These are phyloP conservation scores for Hymenochirus boettgeri DNA, from an alignment of 2,113 vertebrate species.

Conservation along the genomic window DNA sequence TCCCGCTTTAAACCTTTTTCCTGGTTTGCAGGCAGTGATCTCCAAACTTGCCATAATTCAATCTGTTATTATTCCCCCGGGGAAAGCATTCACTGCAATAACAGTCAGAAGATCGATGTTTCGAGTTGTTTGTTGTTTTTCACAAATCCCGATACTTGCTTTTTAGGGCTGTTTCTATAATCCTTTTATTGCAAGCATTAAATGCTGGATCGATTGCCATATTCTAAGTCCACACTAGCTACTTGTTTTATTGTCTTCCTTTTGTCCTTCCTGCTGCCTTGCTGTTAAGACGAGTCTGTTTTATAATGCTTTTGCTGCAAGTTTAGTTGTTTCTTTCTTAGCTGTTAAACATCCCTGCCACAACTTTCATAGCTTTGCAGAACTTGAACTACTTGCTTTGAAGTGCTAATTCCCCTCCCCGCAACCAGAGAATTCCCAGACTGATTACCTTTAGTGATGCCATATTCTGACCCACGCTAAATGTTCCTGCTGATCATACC, in stretches of 20 bases:
- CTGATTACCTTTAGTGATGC: conserved; percentile 20
- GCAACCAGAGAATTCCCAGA: conserved; percentile 23
- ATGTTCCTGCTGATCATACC: conserved; percentile 30
- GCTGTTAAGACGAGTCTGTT: conserved; percentile 11
- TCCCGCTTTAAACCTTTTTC: no score
- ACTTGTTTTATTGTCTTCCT: conserved; percentile 7
- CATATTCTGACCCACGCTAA: conserved; percentile 38
- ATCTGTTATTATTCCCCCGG: no score
- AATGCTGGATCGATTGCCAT: conserved; percentile 3
- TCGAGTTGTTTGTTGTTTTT: conserved; percentile 16
- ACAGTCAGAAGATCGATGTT: neutral
- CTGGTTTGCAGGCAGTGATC: no score
- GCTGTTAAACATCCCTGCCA: no score
- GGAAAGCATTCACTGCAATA: no score
- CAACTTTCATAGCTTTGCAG: no score
- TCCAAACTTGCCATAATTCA: no score
- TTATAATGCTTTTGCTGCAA: no score
- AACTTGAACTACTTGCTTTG: neutral
- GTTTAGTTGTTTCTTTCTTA: no score
- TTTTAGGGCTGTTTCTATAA: conserved; percentile 8
- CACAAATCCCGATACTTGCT: neutral
- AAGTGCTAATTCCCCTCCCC: conserved; percentile 12
- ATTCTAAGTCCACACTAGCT: conserved; percentile 6
- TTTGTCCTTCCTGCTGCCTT: conserved; percentile 21
- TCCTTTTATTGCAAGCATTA: neutral